A percentile compares a stretch with the other conserved stretches of the same genome.
Evolutionary conservation across 2,888 invertebrate genomes (phyloP).

Genomic region (Epinotia ramella): DNA sequence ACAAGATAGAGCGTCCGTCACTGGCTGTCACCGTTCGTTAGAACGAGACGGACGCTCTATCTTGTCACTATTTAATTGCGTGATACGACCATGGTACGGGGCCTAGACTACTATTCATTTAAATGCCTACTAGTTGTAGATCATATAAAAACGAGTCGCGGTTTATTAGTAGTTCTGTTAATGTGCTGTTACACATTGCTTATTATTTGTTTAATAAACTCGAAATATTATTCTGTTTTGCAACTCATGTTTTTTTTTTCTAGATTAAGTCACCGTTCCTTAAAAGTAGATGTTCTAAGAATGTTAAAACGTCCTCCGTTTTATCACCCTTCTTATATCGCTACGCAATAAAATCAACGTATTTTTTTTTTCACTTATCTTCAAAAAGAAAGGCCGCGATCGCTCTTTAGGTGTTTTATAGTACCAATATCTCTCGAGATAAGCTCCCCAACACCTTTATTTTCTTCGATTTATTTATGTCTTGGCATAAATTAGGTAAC

Average conservation of each 20-base stretch:
- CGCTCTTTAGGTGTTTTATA: slow-evolving; percentile 72
- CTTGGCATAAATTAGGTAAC: slow-evolving; percentile 72
- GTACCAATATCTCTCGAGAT: slow-evolving; percentile 75
- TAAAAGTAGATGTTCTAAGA: slow-evolving; percentile 1
- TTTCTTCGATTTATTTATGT: slow-evolving; percentile 81
- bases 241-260: background rate
- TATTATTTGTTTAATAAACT: too few relatives aligned
- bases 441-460: slow-evolving; percentile 73
- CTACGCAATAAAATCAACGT: slow-evolving; percentile 38
- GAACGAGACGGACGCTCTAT: too few relatives aligned
- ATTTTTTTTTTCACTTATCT: slow-evolving; percentile 53
- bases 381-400: slow-evolving; percentile 54
- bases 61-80: too few relatives aligned
- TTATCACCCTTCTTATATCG: slow-evolving; percentile 23
- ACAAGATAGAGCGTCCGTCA: too few relatives aligned
- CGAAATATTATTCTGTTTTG: background rate
- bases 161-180: too few relatives aligned
- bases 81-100: too few relatives aligned
- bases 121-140: too few relatives aligned
- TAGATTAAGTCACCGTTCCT: background rate
- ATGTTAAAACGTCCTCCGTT: background rate
- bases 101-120: too few relatives aligned
- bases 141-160: too few relatives aligned
- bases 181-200: too few relatives aligned
- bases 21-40: too few relatives aligned